Conservation (phyloP, 1,140 invertebrate species). For the Drosophila tristis region DNA sequence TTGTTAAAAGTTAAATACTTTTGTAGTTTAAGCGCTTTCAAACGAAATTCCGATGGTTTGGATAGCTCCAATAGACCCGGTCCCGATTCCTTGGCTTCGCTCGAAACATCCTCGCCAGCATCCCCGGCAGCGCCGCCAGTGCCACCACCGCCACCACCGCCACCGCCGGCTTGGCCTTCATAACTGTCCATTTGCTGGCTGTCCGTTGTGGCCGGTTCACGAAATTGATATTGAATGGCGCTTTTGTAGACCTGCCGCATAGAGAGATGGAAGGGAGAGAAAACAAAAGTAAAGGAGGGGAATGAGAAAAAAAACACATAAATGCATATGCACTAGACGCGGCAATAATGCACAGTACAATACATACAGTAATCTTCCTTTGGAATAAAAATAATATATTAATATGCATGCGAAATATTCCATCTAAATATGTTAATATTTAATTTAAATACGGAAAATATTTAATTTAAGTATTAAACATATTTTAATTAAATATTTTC, state of each 20-base stretch:
- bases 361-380: too few species aligned
- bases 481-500: too few species aligned
- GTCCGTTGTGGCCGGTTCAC: conserved; percentile 74
- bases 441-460: too few species aligned
- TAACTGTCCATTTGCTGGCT: conserved; percentile 66
- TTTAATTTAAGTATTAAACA: too few species aligned
- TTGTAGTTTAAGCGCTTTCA: conserved; percentile 83
- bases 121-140: conserved; percentile 47
- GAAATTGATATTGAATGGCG: conserved; percentile 83
- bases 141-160: conserved; percentile 7
- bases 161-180: conserved; percentile 48
- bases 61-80: conserved; percentile 82
- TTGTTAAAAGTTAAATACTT: conserved; percentile 84
- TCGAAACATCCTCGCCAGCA: conserved; percentile 64
- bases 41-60: conserved; percentile 84
- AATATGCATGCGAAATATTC: too few species aligned
- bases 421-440: too few species aligned
- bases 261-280: conserved; percentile 7
- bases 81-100: conserved; percentile 72
- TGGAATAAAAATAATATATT: too few species aligned
- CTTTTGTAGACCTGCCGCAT: conserved; percentile 68
- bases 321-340: conserved; percentile 28
- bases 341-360: neutral
- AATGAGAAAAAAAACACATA: conserved; percentile 9
- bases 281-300: conserved; percentile 2